Conservation (phyloP, 2,113 vertebrate genomes). For the Chaetops frenatus region DNA sequence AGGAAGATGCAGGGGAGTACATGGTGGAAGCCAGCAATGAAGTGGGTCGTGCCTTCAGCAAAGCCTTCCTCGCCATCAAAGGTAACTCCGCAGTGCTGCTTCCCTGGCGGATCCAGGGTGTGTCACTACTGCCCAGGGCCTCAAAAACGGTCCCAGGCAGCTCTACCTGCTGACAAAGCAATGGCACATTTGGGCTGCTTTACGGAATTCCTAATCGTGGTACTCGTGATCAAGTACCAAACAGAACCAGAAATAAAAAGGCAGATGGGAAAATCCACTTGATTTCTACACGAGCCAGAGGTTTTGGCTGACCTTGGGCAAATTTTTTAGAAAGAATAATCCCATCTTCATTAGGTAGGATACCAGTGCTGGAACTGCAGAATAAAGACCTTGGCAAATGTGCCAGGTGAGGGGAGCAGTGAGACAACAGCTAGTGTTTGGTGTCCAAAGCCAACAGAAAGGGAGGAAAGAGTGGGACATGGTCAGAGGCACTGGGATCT, state of each 20-base stretch:
- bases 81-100: conserved; percentile 55
- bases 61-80: conserved; percentile 75
- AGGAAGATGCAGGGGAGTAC: conserved; percentile 78
- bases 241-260: not conserved
- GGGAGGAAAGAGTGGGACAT: not conserved
- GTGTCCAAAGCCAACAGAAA: not conserved
- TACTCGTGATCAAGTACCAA: not conserved
- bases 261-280: not conserved
- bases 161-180: not conserved
- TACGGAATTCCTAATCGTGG: not conserved
- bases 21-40: conserved; percentile 74
- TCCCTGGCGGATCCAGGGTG: no score
- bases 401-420: not conserved
- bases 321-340: not conserved
- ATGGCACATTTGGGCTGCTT: not conserved
- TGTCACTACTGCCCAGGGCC: not conserved
- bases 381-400: not conserved
- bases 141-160: not conserved
- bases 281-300: not conserved
- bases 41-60: conserved; percentile 72
- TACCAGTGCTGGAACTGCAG: not conserved
- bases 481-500: not conserved
- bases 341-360: not conserved
- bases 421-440: not conserved
- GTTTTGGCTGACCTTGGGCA: not conserved